Evolutionary conservation across 1,140 invertebrate species (phyloP).

Genomic region (Monomorium pharaonis): DNA sequence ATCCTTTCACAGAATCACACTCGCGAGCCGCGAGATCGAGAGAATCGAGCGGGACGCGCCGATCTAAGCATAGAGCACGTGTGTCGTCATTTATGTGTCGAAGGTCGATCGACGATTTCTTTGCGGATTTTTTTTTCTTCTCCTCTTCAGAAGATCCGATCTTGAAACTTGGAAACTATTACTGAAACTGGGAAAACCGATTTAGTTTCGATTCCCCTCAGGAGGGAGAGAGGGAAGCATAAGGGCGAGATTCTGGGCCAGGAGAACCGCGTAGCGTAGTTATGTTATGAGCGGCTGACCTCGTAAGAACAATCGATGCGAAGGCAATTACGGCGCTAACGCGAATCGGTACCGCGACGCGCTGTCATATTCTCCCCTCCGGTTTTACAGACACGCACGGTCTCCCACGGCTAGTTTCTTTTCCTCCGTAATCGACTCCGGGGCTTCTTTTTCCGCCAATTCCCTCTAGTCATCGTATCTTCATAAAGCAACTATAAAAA

Average conservation of each 20-base stretch:
- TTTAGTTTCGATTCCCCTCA: background rate
- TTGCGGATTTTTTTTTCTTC: too few relatives aligned
- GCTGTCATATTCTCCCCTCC: slow-evolving; percentile 25
- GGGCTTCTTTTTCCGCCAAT: background rate
- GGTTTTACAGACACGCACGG: background rate
- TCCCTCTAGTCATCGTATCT: background rate
- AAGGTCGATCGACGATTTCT: background rate
- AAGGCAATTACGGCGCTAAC: slow-evolving; percentile 66
- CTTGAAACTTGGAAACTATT: too few relatives aligned
- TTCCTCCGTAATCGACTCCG: background rate
- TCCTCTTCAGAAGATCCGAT: too few relatives aligned
- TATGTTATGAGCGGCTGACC: slow-evolving; percentile 48
- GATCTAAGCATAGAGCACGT: background rate
- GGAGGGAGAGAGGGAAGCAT: background rate
- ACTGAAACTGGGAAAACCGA: too few relatives aligned
- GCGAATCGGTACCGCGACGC: slow-evolving; percentile 46
- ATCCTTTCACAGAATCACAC: background rate
- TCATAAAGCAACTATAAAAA: background rate
- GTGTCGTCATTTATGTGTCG: background rate
- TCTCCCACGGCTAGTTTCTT: background rate
- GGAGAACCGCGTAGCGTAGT: background rate
- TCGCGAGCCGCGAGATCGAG: background rate
- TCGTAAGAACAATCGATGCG: slow-evolving; percentile 68
- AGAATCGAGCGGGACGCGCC: background rate
- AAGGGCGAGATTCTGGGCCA: background rate